Conservation (phyloP, 2,113 vertebrate genomes). For the Aepyceros melampus region DNA sequence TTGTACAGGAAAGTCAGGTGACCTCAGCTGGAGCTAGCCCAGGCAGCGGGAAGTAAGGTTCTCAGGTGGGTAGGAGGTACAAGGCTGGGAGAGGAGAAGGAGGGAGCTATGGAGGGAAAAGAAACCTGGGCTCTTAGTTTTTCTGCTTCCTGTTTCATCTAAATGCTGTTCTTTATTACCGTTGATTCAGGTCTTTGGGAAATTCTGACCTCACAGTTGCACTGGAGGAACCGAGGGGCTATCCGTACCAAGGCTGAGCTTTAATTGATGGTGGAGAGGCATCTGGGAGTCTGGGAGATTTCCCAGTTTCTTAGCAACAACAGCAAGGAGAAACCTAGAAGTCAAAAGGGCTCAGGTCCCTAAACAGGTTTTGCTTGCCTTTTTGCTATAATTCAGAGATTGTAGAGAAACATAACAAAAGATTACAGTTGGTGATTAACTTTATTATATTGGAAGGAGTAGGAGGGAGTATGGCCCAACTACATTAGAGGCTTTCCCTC, state of each 20-base stretch:
- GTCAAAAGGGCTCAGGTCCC: neutral
- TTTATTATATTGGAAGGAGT: neutral
- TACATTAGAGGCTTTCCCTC: neutral
- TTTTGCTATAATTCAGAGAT: conserved; percentile 2
- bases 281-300: neutral
- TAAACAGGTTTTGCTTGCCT: neutral
- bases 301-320: neutral
- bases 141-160: neutral
- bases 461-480: neutral
- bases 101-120: neutral
- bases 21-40: neutral
- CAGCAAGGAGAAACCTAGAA: neutral
- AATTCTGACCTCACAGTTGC: neutral
- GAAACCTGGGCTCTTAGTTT: neutral
- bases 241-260: neutral
- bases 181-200: neutral
- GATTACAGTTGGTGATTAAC: neutral
- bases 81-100: no score
- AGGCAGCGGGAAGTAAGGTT: neutral
- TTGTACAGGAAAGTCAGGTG: neutral
- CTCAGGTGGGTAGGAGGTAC: neutral
- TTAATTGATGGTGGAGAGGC: neutral
- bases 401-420: neutral
- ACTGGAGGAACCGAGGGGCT: neutral
- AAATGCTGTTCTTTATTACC: neutral